Conservation (phyloP, 2,113 vertebrate species). For the Chunga burmeisteri region DNA sequence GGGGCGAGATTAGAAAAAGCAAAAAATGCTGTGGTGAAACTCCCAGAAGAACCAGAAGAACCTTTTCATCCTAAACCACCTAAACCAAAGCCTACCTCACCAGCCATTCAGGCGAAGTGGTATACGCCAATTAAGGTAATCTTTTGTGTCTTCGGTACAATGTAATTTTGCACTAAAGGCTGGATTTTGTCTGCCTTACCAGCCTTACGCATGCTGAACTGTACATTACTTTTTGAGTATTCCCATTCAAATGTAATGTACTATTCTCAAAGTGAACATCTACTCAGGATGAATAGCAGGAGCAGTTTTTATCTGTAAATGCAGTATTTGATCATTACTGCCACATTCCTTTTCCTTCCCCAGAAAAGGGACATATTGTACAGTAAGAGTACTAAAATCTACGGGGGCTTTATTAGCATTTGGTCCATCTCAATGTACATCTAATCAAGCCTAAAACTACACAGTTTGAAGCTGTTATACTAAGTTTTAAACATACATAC, state of each 20-base stretch:
- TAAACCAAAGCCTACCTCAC: conserved; percentile 66
- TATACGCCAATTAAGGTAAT: conserved; percentile 95
- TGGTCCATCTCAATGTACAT: neutral
- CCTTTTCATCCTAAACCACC: conserved; percentile 71
- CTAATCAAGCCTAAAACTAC: neutral
- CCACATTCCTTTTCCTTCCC: neutral
- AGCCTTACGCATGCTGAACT: neutral
- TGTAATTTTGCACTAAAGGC: neutral
- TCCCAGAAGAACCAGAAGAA: conserved; percentile 86
- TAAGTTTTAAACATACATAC: neutral
- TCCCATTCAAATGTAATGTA: neutral
- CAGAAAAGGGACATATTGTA: neutral
- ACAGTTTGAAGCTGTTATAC: neutral
- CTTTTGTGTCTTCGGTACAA: neutral
- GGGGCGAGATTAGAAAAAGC: conserved; percentile 93
- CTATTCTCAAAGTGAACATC: neutral
- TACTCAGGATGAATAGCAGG: neutral
- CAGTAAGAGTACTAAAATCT: neutral
- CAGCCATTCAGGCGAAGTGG: conserved; percentile 85
- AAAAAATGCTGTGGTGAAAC: conserved; percentile 89
- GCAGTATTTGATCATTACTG: neutral
- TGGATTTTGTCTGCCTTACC: neutral
- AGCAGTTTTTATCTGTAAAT: neutral
- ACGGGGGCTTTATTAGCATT: neutral
- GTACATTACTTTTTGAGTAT: neutral